A percentile compares a stretch with the other conserved stretches of the same genome.
Evolutionary conservation across 1,140 invertebrate species (phyloP).

Genomic region (Megathymus violae): DNA sequence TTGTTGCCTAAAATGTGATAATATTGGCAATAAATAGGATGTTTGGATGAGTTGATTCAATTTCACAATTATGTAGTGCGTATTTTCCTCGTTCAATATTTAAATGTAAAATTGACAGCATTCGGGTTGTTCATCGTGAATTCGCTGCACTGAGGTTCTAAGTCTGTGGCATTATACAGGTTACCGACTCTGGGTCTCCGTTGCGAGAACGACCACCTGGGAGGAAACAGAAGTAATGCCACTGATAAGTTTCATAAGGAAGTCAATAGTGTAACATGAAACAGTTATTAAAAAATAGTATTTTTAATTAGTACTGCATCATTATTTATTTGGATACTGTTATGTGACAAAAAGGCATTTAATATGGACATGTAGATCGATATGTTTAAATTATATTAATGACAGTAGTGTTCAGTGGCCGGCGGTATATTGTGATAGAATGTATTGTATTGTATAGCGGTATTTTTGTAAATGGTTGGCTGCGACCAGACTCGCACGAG

Average conservation of each 20-base stretch:
- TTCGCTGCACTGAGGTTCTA: not conserved
- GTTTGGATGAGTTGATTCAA: too few relatives aligned
- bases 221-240: not conserved
- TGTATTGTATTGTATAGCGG: conserved; percentile 38
- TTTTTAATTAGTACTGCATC: not conserved
- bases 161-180: not conserved
- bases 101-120: not conserved
- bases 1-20: too few relatives aligned
- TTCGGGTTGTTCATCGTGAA: not conserved
- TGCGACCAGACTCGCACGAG: conserved; percentile 13
- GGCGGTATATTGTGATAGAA: conserved; percentile 38
- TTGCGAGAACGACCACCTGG: too few relatives aligned
- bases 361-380: conserved; percentile 11
- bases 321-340: not conserved
- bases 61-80: too few relatives aligned
- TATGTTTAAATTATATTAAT: conserved; percentile 15
- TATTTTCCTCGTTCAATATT: too few relatives aligned
- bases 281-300: not conserved
- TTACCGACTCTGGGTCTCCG: too few relatives aligned
- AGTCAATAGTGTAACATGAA: not conserved
- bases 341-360: conserved; percentile 1
- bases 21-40: too few relatives aligned
- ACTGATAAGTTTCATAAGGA: not conserved
- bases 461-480: conserved; percentile 32
- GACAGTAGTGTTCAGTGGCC: conserved; percentile 40